Evolutionary conservation across 2,113 vertebrate species (phyloP), one percentile per base, ranked within the genome.

Genomic region (Maccullochella peelii): DNA sequence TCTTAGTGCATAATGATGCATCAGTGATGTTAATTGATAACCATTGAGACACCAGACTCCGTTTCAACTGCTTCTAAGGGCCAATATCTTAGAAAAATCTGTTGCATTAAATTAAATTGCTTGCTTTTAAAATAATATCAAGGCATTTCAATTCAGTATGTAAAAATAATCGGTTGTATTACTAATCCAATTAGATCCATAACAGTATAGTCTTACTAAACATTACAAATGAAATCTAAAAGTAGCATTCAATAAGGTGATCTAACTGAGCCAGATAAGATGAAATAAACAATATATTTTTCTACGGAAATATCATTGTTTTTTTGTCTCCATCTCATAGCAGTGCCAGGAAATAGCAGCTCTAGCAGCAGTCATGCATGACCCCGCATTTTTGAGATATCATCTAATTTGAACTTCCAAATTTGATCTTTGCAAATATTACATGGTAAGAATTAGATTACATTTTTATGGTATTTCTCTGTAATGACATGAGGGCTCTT

Each of bases 391-490:
- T 76, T 25, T 66, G 50, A 58, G 49, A 40, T 47, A 72, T 76
- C 23, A 47, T 63, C 47, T 68, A 0, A 76, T 83, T 82, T 63
- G 47, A 54, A 52, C 20, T 36, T 73, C 44, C 49, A 78, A n/a
- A n/a, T n/a, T n/a, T n/a, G n/a, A n/a, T n/a, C n/a, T 79, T 70
- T 82, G 40, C 18, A 5, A 77, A 66, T 61, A 86, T 59, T 68
- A 65, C 33, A 36, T 58, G 18, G 21, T 6, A 25, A 33, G 59
- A 85, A 85, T 75, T 30, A 42, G n/a, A 77, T 73, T 76, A 20
- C 10, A 12, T 50, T 68, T 73, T 30, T 54, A 73, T 75, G 44
- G 6, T n/a, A 18, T 79, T 75, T 52, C 27, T 62, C 30, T 59
- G 68, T 36, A 68, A 73, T 50, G 38, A 20, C 18, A 83, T 70